These are phyloP conservation scores for Melangyna quadrimaculata DNA, from an alignment of 2,888 invertebrate genomes.

Conservation along the genomic window DNA sequence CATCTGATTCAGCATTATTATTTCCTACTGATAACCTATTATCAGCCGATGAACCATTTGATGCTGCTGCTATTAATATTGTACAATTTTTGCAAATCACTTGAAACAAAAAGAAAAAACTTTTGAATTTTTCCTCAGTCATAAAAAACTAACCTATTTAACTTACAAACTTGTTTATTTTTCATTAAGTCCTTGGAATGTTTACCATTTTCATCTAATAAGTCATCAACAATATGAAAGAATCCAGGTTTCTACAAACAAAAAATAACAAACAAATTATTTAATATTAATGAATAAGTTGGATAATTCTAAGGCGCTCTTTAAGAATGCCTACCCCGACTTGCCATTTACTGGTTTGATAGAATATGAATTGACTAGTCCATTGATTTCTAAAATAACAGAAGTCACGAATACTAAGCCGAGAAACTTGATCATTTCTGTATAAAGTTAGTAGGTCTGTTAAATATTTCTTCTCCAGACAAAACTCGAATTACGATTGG, in stretches of 20 bases:
- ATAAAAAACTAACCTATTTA: neutral
- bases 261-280: neutral
- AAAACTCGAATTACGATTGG: no score
- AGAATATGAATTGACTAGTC: neutral
- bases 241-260: neutral
- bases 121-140: neutral
- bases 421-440: neutral
- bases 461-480: no score
- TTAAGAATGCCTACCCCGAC: neutral
- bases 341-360: neutral
- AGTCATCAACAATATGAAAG: neutral
- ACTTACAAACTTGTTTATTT: neutral
- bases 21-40: no score
- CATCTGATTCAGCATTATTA: no score
- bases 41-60: neutral
- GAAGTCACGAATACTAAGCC: neutral
- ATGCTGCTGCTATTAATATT: neutral
- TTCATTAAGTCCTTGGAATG: neutral
- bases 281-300: no score
- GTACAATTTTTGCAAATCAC: slow-evolving; percentile 2
- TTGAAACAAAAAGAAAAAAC: neutral
- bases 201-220: neutral
- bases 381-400: neutral
- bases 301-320: no score
- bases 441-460: no score